phyloP scores from a whole-genome alignment of 2,113 vertebrate species.

The Megaceryle maxima region DNA sequence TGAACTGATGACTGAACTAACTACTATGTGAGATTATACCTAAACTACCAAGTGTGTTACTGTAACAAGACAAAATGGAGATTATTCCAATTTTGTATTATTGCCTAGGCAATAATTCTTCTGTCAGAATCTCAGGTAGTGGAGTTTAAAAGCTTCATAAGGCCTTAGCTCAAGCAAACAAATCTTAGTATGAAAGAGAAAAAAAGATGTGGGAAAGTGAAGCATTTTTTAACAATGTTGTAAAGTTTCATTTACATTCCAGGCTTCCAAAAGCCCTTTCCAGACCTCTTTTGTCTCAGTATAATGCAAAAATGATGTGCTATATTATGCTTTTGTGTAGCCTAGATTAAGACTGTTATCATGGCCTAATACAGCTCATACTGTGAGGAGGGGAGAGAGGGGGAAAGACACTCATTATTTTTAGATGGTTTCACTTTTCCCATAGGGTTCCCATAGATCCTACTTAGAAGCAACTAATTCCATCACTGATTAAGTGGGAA shows the following conservation, averaged over 20 bases:
- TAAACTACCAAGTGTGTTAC: constrained; percentile 60
- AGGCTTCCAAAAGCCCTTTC: constrained; percentile 18
- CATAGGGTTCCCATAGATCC: constrained; percentile 77
- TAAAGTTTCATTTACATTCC: constrained; percentile 57
- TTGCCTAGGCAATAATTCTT: constrained; percentile 71
- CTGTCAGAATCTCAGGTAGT: constrained; percentile 57
- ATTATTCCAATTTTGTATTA: constrained; percentile 66
- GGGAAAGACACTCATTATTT: constrained; percentile 80
- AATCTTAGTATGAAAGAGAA: background rate
- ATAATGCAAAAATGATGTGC: constrained; percentile 38
- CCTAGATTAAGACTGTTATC: constrained; percentile 67
- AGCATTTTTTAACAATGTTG: constrained; percentile 23
- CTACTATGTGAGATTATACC: constrained; percentile 64
- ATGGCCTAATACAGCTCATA: constrained; percentile 74
- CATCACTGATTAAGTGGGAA: constrained; percentile 84
- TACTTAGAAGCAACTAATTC: constrained; percentile 83
- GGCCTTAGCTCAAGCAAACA: constrained; percentile 37
- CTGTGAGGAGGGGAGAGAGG: constrained; percentile 22
- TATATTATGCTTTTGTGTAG: constrained; percentile 56
- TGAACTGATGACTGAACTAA: constrained; percentile 54
- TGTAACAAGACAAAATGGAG: constrained; percentile 73
- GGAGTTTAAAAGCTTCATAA: constrained; percentile 57
- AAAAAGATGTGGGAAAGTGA: background rate
- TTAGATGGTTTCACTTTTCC: constrained; percentile 81
- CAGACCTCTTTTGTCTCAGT: background rate